These are phyloP conservation scores for Leptobrachium leishanense DNA, from an alignment of 2,113 vertebrate species.

Conservation along the genomic window DNA sequence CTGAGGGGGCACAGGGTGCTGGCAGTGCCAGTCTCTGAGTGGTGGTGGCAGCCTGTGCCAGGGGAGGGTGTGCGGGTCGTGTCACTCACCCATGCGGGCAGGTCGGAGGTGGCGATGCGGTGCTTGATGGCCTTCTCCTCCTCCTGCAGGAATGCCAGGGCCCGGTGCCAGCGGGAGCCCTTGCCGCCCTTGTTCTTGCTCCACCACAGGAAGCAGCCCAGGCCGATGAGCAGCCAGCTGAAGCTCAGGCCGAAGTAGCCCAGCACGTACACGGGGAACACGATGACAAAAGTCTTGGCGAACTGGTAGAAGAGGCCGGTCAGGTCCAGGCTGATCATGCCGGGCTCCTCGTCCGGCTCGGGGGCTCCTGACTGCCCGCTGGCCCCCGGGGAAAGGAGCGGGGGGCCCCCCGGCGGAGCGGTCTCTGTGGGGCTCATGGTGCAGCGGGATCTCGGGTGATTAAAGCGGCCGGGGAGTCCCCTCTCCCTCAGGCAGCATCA, in stretches of 20 bases:
- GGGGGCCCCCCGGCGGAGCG: not conserved
- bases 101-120: conserved; percentile 73
- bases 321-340: conserved; percentile 75
- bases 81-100: conserved; percentile 88
- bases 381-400: not conserved
- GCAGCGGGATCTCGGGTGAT: no score
- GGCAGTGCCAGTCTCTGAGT: not conserved
- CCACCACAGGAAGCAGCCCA: conserved; percentile 81
- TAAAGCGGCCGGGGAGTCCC: not conserved
- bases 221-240: conserved; percentile 89
- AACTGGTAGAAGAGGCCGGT: conserved; percentile 81
- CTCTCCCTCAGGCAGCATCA: conserved; percentile 12
- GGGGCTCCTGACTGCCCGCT: not conserved
- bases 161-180: conserved; percentile 71
- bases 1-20: not conserved
- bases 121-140: conserved; percentile 74
- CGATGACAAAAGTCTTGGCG: conserved; percentile 82
- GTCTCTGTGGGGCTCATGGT: not conserved
- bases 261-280: conserved; percentile 87
- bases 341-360: conserved; percentile 46
- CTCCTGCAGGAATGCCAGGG: conserved; percentile 84
- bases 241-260: conserved; percentile 94
- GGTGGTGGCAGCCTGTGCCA: conserved; percentile 24
- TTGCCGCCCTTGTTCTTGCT: conserved; percentile 70
- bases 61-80: not conserved